Evolutionary conservation across 1,140 invertebrate species (phyloP).

Genomic region (Globodera rostochiensis): DNA sequence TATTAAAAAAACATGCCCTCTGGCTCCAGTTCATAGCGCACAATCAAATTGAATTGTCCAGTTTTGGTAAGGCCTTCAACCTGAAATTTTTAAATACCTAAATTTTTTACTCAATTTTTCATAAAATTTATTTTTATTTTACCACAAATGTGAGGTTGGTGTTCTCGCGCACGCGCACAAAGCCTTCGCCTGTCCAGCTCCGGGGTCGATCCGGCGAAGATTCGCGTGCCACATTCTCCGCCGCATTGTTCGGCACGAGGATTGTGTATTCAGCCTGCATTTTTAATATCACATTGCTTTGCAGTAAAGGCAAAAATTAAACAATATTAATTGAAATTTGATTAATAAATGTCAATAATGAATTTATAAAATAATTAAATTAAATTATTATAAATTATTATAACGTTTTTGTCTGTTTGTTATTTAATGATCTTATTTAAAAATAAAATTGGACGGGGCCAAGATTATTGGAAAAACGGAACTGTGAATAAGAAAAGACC

Average conservation of each 20-base stretch:
- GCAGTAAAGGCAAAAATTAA: slow-evolving; percentile 26
- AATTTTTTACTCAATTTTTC: too few relatives aligned
- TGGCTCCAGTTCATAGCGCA: slow-evolving; percentile 81
- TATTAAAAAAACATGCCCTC: slow-evolving; percentile 17
- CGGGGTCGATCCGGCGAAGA: slow-evolving; percentile 37
- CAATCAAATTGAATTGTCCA: slow-evolving; percentile 87
- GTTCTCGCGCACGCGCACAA: slow-evolving; percentile 81
- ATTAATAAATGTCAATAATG: too few relatives aligned
- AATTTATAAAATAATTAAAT: too few relatives aligned
- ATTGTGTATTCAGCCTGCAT: slow-evolving; percentile 8
- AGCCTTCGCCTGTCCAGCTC: slow-evolving; percentile 90
- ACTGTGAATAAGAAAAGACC: too few relatives aligned
- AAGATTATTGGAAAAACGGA: too few relatives aligned
- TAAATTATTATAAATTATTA: too few relatives aligned
- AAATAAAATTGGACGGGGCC: too few relatives aligned
- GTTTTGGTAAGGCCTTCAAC: slow-evolving; percentile 80
- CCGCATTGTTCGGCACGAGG: slow-evolving; percentile 15
- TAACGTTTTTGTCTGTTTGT: too few relatives aligned
- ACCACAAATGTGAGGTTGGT: slow-evolving; percentile 75
- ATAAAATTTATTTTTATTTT: background rate
- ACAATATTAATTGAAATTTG: too few relatives aligned
- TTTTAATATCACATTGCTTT: slow-evolving; percentile 23
- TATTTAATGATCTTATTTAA: too few relatives aligned
- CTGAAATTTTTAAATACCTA: slow-evolving; percentile 67
- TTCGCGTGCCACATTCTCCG: slow-evolving; percentile 31